Evolutionary conservation across 2,113 vertebrate genomes (phyloP).

Genomic region (Sardina pilchardus): DNA sequence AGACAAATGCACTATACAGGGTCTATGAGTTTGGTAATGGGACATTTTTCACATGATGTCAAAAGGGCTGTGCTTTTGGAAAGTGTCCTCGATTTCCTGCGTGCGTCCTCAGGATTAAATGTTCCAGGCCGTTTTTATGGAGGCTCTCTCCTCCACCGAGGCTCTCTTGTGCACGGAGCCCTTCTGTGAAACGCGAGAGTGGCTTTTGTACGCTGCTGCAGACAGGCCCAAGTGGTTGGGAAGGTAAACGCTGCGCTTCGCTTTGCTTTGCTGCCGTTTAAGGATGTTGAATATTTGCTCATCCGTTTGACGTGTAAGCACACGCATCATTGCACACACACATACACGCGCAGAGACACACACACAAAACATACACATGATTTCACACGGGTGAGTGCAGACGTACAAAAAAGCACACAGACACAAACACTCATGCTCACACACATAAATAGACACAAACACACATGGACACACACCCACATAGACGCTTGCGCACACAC

Average conservation of each 20-base stretch:
- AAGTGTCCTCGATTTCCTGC: background rate
- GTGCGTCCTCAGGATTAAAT: background rate
- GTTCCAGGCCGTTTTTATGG: constrained; percentile 12
- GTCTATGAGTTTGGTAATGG: constrained; percentile 14
- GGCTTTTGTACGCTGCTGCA: background rate
- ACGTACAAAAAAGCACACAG: background rate
- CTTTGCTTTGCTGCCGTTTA: background rate
- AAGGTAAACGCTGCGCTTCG: background rate
- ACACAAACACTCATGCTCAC: background rate
- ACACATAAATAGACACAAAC: background rate
- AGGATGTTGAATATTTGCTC: background rate
- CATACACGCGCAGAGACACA: background rate
- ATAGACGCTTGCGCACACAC: background rate
- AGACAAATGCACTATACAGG: background rate
- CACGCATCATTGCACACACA: background rate
- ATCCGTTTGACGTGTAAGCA: background rate
- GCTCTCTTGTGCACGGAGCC: background rate
- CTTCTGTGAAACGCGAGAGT: background rate
- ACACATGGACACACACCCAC: background rate
- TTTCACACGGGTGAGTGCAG: background rate
- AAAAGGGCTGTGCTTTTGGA: constrained; percentile 8
- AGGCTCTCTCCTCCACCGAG: background rate
- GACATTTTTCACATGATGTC: constrained; percentile 12
- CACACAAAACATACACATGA: background rate
- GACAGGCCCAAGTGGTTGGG: background rate